Conservation (phyloP, 2,797 vertebrate species). For the Schizopygopsis pylzovi region DNA sequence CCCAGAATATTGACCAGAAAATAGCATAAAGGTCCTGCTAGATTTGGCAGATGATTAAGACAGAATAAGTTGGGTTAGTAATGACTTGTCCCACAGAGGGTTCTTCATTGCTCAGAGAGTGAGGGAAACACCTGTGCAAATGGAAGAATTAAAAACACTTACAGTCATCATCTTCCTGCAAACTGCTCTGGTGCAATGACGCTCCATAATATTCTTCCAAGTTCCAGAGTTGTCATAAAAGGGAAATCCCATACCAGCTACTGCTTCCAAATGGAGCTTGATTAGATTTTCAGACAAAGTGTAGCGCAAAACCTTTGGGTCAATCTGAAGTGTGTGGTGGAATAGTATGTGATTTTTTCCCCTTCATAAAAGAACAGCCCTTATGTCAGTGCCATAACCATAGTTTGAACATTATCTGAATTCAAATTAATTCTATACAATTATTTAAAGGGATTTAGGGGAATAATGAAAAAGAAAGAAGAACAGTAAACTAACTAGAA, state of each 20-base stretch:
- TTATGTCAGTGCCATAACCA: background rate
- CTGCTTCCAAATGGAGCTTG: conserved; percentile 66
- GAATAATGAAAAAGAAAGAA: background rate
- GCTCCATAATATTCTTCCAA: conserved; percentile 29
- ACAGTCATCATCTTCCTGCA: conserved; percentile 15
- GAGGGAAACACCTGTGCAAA: conserved; percentile 20
- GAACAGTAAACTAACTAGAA: background rate
- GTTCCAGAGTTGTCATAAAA: conserved; percentile 52
- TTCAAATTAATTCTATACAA: background rate
- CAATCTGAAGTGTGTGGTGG: background rate
- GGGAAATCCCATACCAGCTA: conserved; percentile 64
- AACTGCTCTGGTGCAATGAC: conserved; percentile 24
- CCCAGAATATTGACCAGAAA: background rate
- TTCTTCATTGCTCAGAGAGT: background rate
- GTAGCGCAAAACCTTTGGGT: conserved; percentile 35
- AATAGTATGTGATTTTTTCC: background rate
- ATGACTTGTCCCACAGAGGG: background rate
- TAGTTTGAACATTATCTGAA: background rate
- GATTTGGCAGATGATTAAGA: background rate
- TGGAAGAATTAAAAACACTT: conserved; percentile 14
- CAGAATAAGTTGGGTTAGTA: background rate
- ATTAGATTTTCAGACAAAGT: conserved; percentile 65
- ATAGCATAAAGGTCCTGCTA: background rate
- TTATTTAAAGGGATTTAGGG: background rate
- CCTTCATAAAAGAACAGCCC: background rate